A percentile compares a stretch with the other conserved stretches of the same genome.
phyloP scores from a whole-genome alignment of 1,140 invertebrate genomes.

The Thaumetopoea pityocampa region DNA sequence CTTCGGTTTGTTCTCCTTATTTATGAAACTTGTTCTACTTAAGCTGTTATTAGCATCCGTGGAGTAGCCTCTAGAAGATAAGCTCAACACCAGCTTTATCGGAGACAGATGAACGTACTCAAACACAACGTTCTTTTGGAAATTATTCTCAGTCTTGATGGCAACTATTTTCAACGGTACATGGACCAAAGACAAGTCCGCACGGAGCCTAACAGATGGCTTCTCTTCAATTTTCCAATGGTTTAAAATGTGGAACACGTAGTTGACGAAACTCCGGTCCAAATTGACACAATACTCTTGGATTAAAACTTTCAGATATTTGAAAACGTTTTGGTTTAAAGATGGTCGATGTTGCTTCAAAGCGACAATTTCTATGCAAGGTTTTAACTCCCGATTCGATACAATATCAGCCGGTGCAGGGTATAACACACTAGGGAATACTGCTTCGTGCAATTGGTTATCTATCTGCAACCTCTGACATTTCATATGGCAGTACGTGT shows the following conservation, averaged over 20 bases:
- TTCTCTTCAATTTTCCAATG: constrained; percentile 76
- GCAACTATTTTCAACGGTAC: constrained; percentile 74
- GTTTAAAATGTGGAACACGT: constrained; percentile 78
- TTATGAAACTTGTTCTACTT: constrained; percentile 55
- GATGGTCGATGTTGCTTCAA: constrained; percentile 77
- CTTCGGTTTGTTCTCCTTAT: constrained; percentile 71
- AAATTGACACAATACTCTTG: constrained; percentile 85
- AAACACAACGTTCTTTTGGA: constrained; percentile 70
- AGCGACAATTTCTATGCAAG: constrained; percentile 82
- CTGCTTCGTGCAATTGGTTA: constrained; percentile 86
- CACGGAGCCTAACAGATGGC: constrained; percentile 72
- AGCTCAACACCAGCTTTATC: constrained; percentile 81
- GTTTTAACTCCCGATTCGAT: constrained; percentile 71
- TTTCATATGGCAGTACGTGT: constrained; percentile 82
- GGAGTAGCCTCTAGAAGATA: constrained; percentile 79
- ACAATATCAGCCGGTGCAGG: constrained; percentile 67
- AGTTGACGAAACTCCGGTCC: constrained; percentile 83
- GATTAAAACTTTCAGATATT: constrained; percentile 83
- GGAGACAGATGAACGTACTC: constrained; percentile 84
- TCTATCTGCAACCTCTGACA: constrained; percentile 84
- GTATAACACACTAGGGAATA: constrained; percentile 86
- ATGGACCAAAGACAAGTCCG: constrained; percentile 78
- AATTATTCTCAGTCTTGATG: constrained; percentile 51
- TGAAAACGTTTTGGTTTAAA: constrained; percentile 79
- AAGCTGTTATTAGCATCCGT: constrained; percentile 59